A percentile compares a stretch with the other conserved stretches of the same genome.
Conservation (phyloP, 2,113 vertebrate species). For the Elgaria multicarinata region DNA sequence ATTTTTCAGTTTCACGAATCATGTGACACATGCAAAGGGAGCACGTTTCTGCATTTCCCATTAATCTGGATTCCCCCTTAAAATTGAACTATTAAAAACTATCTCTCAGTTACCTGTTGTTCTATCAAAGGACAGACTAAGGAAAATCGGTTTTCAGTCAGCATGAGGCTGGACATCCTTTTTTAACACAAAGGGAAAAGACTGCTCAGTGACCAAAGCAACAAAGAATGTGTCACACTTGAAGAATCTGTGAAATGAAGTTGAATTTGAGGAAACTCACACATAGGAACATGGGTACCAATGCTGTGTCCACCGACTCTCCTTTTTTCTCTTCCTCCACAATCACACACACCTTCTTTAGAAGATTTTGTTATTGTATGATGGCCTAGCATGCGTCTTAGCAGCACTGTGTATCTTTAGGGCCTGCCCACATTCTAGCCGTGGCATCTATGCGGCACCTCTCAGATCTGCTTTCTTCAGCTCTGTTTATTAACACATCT, state of each 20-base stretch:
- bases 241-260: not conserved
- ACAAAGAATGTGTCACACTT: not conserved
- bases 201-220: constrained; percentile 3
- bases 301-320: not conserved
- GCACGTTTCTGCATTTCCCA: not conserved
- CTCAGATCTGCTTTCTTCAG: constrained; percentile 72
- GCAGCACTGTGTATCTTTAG: constrained; percentile 68
- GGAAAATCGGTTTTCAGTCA: constrained; percentile 25
- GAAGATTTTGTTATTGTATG: constrained; percentile 32
- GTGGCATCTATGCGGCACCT: constrained; percentile 45
- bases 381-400: constrained; percentile 44
- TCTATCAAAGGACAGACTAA: not conserved
- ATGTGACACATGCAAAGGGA: not conserved
- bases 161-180: constrained; percentile 1
- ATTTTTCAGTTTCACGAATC: not conserved
- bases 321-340: not conserved
- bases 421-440: constrained; percentile 44
- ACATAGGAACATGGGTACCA: constrained; percentile 15
- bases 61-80: not conserved
- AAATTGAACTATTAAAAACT: not conserved
- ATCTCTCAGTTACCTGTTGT: not conserved
- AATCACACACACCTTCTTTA: constrained; percentile 30
- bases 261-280: constrained; percentile 47
- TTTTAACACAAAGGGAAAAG: not conserved
- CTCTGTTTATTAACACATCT: constrained; percentile 77